A percentile compares a stretch with the other conserved stretches of the same genome.
phyloP scores from a whole-genome alignment of 2,797 vertebrate species.

The Lateolabrax maculatus region DNA sequence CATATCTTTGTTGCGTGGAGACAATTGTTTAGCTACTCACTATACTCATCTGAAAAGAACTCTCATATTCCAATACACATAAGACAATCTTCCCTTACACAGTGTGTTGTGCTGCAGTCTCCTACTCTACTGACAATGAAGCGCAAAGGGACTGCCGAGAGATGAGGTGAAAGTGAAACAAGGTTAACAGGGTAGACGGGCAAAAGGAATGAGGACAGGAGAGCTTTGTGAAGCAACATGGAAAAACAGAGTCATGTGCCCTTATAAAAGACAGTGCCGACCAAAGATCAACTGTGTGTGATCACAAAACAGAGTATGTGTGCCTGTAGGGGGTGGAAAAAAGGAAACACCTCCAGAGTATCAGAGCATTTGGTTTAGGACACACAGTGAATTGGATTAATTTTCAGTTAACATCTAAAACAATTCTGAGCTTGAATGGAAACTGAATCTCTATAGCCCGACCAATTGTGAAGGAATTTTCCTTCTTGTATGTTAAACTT shows the following conservation, averaged over 20 bases:
- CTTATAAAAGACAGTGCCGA: not conserved
- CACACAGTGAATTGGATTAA: not conserved
- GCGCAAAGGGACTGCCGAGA: not conserved
- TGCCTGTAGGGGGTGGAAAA: not conserved
- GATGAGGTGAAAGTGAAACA: not conserved
- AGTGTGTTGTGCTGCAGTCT: not conserved
- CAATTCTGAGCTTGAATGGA: too few relatives aligned
- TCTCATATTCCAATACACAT: not conserved
- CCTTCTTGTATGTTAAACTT: too few relatives aligned
- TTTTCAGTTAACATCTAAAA: too few relatives aligned
- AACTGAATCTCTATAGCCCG: too few relatives aligned
- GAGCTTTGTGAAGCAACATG: not conserved
- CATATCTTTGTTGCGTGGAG: conserved; percentile 7
- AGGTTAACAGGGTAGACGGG: not conserved
- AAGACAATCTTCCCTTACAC: conserved; percentile 6
- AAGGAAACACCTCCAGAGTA: not conserved
- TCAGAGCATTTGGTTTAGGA: not conserved
- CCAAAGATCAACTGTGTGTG: not conserved
- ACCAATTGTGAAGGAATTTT: too few relatives aligned
- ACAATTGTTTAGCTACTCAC: not conserved
- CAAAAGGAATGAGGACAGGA: not conserved
- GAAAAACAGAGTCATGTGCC: not conserved
- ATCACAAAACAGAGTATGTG: not conserved
- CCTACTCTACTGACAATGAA: not conserved
- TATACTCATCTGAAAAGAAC: conserved; percentile 23